Base-by-base conservation (phyloP, 2,888 invertebrate genomes). In the Chrysolina oricalcia region DNA sequence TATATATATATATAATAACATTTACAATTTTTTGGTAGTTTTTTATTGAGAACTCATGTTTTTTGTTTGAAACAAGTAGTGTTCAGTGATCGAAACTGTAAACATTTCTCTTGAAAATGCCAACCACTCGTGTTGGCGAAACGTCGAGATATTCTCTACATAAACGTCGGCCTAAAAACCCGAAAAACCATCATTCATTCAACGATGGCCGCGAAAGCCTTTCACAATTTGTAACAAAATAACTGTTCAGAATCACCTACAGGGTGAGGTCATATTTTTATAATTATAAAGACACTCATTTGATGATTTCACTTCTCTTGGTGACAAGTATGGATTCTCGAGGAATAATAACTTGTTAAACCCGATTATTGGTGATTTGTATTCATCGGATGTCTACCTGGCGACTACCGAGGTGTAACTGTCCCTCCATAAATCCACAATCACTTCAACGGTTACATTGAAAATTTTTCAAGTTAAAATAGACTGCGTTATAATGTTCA, bases 301-400 rank as follows among this genome's bases (percentile, higher is more conserved):
- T 27, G 27, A 59, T n/a, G 59, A 59, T 59, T n/a, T 59, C 59
- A 59, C 35, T 27, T 35, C 27, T 59, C 21, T 21, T 13, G 53
- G 53, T 59, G 59, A 27, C 27, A 59, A 35, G 50, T 35, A 9
- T 2, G 27, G 23, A 23, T 15, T 56, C 27, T 23, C 35, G 35
- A 15, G 23, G 35, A 27, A 59, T 46, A 46, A 27, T 2, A n/a
- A 59, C 35, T 35, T 6, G 21, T 53, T 27, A 27, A 27, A 59
- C 23, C 11, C 27, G 59, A 35, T 59, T 59, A 59, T 59, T n/a
- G 35, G n/a, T 35, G 27, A 59, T 59, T 59, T 35, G 35, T 59
- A 59, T 59, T 23, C 59, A 59, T 15, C 8, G 23, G 27, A n/a
- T 27, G 59, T 59, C 35, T 35, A 15, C 11, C 3, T 21, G 21